A percentile compares a stretch with the other conserved stretches of the same genome.
phyloP scores from a whole-genome alignment of 1,140 invertebrate genomes.

The Aphelenchoides fujianensis region DNA sequence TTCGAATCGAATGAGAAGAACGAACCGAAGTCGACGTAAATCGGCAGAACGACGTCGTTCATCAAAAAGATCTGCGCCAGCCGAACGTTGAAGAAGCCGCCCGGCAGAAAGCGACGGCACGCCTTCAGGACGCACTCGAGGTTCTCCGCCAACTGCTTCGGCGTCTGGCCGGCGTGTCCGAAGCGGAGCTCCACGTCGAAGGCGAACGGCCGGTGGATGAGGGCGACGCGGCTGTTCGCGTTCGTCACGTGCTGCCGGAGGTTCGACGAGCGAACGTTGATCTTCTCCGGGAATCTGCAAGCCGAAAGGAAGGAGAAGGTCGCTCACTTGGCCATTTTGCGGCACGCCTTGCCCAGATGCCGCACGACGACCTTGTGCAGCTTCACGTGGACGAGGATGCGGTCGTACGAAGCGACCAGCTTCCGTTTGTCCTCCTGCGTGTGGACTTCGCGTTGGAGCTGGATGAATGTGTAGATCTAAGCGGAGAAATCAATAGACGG shows the following conservation, averaged over 20 bases:
- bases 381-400: slow-evolving; percentile 8
- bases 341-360: slow-evolving; percentile 14
- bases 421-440: slow-evolving; percentile 28
- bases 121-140: slow-evolving; percentile 27
- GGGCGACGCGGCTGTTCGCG: neutral
- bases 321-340: neutral
- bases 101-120: slow-evolving; percentile 26
- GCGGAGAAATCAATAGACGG: too few species aligned
- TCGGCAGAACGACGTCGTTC: slow-evolving; percentile 26
- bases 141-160: slow-evolving; percentile 29
- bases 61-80: slow-evolving; percentile 18
- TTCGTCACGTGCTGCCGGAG: neutral
- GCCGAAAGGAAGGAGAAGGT: neutral
- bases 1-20: neutral
- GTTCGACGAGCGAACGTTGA: neutral
- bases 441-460: slow-evolving; percentile 41
- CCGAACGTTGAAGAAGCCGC: slow-evolving; percentile 38
- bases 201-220: neutral
- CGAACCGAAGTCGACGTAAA: slow-evolving; percentile 48
- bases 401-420: slow-evolving; percentile 39
- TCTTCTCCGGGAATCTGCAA: neutral
- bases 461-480: slow-evolving; percentile 41
- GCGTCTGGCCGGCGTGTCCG: slow-evolving; percentile 35
- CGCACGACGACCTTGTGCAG: slow-evolving; percentile 10
- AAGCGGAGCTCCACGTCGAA: slow-evolving; percentile 23